Base-by-base conservation (phyloP, 2,113 vertebrate genomes). In the Himantopus leucocephalus region DNA sequence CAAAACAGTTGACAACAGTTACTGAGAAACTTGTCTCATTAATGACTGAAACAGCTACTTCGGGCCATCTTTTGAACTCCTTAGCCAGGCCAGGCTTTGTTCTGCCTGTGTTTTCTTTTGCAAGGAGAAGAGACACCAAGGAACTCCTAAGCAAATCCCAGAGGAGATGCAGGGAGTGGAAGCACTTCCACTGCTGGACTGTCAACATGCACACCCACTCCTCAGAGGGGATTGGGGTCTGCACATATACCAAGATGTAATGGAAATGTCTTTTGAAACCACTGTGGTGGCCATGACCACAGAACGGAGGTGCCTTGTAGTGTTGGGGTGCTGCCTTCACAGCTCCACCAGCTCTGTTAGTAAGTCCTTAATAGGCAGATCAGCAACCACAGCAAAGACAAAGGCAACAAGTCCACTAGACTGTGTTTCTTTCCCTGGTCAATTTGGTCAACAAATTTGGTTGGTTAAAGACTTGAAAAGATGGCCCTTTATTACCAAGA, bases 391-490 rank as follows among this genome's bases (percentile, higher is more conserved):
- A 75, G 66, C 19, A 91, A 89, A 85, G 24, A 77, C 29, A 89
- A 92, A 72, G 43, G 12, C 29, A 85, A n/a, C 8, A 84, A 71
- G 16, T 66, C 22, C 12, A 55, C 15, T 55, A 70, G 17, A 63
- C 13, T 60, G 30, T 35, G 41, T 52, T 8, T 43, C 13, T 72
- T 60, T 78, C 22, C 45, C 55, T n/a, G 10, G 16, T 52, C 37
- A 81, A 24, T 58, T n/a, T 72, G 39, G 39, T 79, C 27, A 77
- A 85, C 16, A 83, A 78, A 60, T 37, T 16, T 72, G 35, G 6
- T 73, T 85, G 50, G 32, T 32, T 53, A 45, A 58, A 72, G 83
- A 90, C 73, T 89, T 94, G 76, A 92, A 95, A 89, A 95, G 91
- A 94, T 73, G 70, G 77, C 66, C 35, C 8, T 89, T 92, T 50